Conservation (phyloP, 2,797 vertebrate species). For the Lates japonicus region DNA sequence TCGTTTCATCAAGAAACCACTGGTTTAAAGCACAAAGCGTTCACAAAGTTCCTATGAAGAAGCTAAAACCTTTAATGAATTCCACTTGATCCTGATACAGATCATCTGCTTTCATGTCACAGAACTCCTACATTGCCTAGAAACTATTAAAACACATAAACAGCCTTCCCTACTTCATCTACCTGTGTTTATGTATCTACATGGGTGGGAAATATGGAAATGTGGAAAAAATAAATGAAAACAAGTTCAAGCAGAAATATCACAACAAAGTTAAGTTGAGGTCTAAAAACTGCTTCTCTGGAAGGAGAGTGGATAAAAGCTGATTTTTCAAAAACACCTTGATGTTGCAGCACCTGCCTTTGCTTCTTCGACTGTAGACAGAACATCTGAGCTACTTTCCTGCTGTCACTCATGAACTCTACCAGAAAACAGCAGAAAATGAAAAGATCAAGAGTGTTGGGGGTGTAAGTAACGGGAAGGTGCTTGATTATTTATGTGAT, state of each 20-base stretch:
- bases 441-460: neutral
- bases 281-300: no score
- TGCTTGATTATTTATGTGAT: no score
- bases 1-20: neutral
- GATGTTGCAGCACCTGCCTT: no score
- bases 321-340: no score
- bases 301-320: no score
- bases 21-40: neutral
- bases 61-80: neutral
- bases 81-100: neutral
- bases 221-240: no score
- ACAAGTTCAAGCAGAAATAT: no score
- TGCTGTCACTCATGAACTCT: neutral
- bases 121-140: neutral
- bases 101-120: neutral
- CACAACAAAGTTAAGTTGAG: no score
- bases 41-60: neutral
- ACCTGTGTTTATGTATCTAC: no score
- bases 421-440: neutral
- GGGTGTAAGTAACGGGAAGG: neutral
- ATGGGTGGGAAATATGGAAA: no score
- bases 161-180: neutral
- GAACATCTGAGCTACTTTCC: neutral
- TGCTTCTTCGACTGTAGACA: neutral
- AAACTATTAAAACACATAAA: neutral